Conservation (phyloP, 2,888 invertebrate genomes). For the Epirrita christyi region DNA sequence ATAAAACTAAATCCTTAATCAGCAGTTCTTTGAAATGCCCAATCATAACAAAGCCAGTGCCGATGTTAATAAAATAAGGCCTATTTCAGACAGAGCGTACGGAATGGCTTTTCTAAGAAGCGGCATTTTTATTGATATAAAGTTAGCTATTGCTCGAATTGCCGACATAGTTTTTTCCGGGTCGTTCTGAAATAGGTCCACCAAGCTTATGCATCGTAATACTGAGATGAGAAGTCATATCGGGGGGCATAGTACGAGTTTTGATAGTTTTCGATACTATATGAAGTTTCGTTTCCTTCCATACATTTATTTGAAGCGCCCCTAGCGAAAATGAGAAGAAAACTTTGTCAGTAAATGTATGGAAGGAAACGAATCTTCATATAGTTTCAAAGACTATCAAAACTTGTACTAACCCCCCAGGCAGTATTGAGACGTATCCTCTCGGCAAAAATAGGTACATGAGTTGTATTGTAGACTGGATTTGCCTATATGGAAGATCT, state of each 20-base stretch:
- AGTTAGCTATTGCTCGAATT: not conserved
- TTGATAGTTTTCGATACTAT: too few relatives aligned
- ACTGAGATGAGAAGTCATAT: slow-evolving; percentile 16
- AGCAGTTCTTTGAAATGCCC: slow-evolving; percentile 23
- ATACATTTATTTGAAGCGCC: too few relatives aligned
- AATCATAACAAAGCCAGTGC: slow-evolving; percentile 24
- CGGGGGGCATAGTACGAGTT: too few relatives aligned
- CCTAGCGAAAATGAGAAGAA: too few relatives aligned
- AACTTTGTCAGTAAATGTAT: too few relatives aligned
- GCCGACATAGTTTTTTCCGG: not conserved
- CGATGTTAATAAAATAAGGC: slow-evolving; percentile 10
- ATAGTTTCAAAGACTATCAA: too few relatives aligned
- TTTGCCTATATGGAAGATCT: too few relatives aligned
- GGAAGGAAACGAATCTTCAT: too few relatives aligned
- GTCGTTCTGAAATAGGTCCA: slow-evolving; percentile 21
- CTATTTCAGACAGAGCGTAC: slow-evolving; percentile 19
- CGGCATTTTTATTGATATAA: not conserved
- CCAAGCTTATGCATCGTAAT: slow-evolving; percentile 15
- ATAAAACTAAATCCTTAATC: slow-evolving; percentile 22
- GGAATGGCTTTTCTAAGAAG: not conserved
- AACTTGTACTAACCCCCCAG: too few relatives aligned
- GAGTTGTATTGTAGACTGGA: too few relatives aligned
- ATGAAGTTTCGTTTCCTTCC: too few relatives aligned
- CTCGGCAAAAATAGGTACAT: too few relatives aligned
- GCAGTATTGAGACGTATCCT: not conserved